These are phyloP conservation scores for Hartigia nigra DNA, from an alignment of 2,888 invertebrate species.

Conservation along the genomic window DNA sequence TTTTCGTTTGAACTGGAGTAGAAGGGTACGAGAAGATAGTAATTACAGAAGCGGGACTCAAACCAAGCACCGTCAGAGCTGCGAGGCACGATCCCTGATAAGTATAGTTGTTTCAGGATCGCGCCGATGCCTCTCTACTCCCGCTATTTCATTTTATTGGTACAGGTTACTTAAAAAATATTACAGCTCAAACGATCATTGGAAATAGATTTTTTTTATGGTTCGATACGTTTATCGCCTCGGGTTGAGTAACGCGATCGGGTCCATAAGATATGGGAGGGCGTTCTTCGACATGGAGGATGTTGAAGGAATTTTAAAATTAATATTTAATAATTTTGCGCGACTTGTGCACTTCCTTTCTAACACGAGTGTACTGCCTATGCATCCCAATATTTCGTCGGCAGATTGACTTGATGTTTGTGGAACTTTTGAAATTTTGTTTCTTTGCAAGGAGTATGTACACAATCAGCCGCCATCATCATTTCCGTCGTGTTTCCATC, in stretches of 20 bases:
- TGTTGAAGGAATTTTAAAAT: neutral
- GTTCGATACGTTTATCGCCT: neutral
- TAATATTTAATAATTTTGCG: neutral
- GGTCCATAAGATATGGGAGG: neutral
- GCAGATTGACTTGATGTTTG: neutral
- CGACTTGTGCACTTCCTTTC: neutral
- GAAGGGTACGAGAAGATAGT: conserved; percentile 55
- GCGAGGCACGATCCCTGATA: conserved; percentile 64
- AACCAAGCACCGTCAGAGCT: conserved; percentile 51
- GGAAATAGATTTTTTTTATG: neutral
- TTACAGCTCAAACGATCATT: conserved; percentile 14
- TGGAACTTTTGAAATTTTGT: neutral
- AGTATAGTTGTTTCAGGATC: conserved; percentile 64
- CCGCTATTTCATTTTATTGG: conserved; percentile 63
- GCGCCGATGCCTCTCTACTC: conserved; percentile 59
- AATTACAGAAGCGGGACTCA: conserved; percentile 63
- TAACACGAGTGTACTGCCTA: neutral
- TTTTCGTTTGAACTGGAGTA: conserved; percentile 44
- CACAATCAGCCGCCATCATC: neutral
- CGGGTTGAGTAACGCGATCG: neutral
- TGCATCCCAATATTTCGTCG: neutral
- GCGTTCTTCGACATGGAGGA: neutral
- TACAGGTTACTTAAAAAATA: conserved; percentile 59
- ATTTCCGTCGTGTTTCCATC: neutral
- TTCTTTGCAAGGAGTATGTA: neutral